Evolutionary conservation across 2,888 invertebrate genomes (phyloP).

Genomic region (Eulithis prunata): DNA sequence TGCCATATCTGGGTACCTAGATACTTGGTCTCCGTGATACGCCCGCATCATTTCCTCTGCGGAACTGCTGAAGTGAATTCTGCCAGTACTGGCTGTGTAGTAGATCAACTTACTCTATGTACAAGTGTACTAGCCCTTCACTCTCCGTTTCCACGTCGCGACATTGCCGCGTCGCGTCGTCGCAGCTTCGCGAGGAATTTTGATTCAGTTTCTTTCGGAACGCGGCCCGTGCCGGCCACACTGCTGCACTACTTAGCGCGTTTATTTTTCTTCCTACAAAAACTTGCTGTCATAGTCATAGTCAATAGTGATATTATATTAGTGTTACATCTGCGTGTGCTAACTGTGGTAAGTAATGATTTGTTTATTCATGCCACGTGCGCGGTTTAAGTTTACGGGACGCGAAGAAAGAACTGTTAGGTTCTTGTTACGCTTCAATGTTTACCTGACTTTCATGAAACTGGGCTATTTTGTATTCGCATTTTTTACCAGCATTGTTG

Average conservation of each 20-base stretch:
- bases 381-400: constrained; percentile 21
- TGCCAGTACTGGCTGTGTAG: constrained; percentile 5
- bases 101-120: not conserved
- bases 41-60: constrained; percentile 9
- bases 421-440: constrained; percentile 29
- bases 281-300: constrained; percentile 67
- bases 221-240: constrained; percentile 60
- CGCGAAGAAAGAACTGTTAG: constrained; percentile 27
- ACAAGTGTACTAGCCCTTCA: constrained; percentile 15
- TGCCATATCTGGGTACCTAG: not conserved
- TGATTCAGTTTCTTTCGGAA: constrained; percentile 61
- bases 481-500: constrained; percentile 4
- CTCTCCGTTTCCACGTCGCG: constrained; percentile 25
- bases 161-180: constrained; percentile 1
- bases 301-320: constrained; percentile 60
- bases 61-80: constrained; percentile 3
- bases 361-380: constrained; percentile 44
- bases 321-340: constrained; percentile 41
- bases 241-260: constrained; percentile 46
- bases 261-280: constrained; percentile 40
- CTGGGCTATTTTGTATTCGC: not conserved
- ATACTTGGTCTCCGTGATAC: constrained; percentile 6
- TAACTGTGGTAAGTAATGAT: constrained; percentile 53
- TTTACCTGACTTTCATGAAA: constrained; percentile 23
- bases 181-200: constrained; percentile 42